Percentiles rank a stretch among this genome's conserved stretches.
phyloP scores from a whole-genome alignment of 2,888 invertebrate genomes.

The Mythimna vitellina region DNA sequence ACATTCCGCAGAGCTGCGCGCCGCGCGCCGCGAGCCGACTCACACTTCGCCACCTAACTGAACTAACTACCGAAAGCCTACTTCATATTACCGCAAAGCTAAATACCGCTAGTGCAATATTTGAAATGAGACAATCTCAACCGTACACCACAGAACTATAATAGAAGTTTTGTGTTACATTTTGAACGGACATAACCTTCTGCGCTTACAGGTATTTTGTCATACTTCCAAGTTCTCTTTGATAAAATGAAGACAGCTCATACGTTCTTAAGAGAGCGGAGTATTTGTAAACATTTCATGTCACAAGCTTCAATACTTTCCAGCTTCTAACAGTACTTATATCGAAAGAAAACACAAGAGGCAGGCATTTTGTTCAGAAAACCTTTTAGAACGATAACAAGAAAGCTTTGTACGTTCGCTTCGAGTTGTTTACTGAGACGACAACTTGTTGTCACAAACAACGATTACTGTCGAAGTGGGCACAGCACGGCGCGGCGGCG shows the following conservation, averaged over 20 bases:
- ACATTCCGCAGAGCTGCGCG: not conserved
- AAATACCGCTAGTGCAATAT: not conserved
- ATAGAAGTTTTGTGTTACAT: not conserved
- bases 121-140: not conserved
- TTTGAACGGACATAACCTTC: slow-evolving; percentile 13
- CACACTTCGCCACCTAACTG: slow-evolving; percentile 14
- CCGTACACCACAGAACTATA: not conserved
- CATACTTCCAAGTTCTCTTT: not conserved
- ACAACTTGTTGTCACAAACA: slow-evolving; percentile 46
- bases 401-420: slow-evolving; percentile 23
- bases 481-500: not conserved
- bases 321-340: slow-evolving; percentile 33
- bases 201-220: not conserved
- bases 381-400: slow-evolving; percentile 50
- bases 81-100: slow-evolving; percentile 1
- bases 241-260: slow-evolving; percentile 26
- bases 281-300: slow-evolving; percentile 56
- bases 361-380: slow-evolving; percentile 37
- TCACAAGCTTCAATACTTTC: slow-evolving; percentile 40
- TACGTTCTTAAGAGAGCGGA: slow-evolving; percentile 12
- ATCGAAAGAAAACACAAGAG: slow-evolving; percentile 53
- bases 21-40: not conserved
- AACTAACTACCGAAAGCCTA: slow-evolving; percentile 27
- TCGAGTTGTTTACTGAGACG: slow-evolving; percentile 38
- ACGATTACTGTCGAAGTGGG: slow-evolving; percentile 22